Percentiles rank a stretch among this genome's conserved stretches.
These are phyloP conservation scores for Drosophila paranaensis DNA, from an alignment of 2,888 invertebrate species.

Conservation along the genomic window DNA sequence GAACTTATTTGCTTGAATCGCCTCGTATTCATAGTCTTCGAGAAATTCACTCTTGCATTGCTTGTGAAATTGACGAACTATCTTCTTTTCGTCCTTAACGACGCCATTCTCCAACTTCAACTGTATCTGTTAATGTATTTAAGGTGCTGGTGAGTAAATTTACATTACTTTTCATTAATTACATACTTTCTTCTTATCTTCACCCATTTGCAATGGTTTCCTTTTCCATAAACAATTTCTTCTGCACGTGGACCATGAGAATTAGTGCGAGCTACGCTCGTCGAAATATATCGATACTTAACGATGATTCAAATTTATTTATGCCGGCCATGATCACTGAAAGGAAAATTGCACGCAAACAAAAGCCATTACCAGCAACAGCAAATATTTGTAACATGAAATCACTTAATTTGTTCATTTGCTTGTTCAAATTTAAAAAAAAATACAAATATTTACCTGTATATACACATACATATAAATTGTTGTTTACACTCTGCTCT, in stretches of 20 bases:
- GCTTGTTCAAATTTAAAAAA: slow-evolving; percentile 9
- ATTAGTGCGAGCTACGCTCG: neutral
- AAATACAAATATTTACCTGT: neutral
- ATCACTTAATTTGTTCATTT: slow-evolving; percentile 68
- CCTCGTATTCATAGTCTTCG: slow-evolving; percentile 34
- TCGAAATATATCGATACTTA: slow-evolving; percentile 1
- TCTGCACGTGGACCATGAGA: slow-evolving; percentile 1
- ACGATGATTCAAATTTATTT: neutral
- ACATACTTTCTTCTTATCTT: neutral
- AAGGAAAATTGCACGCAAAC: neutral
- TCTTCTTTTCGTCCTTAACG: neutral
- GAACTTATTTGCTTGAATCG: neutral
- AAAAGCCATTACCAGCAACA: no score
- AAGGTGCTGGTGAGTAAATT: neutral
- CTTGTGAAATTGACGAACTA: slow-evolving; percentile 5
- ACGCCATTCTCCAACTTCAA: neutral
- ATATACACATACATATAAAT: no score
- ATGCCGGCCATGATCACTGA: neutral
- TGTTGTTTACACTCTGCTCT: slow-evolving; percentile 29
- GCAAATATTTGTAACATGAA: slow-evolving; percentile 68
- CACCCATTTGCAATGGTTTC: neutral
- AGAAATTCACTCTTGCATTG: slow-evolving; percentile 38
- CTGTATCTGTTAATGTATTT: neutral
- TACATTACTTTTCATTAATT: neutral
- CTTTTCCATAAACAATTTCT: neutral